Evolutionary conservation across 2,113 vertebrate species (phyloP).

Genomic region (Antennarius striatus): DNA sequence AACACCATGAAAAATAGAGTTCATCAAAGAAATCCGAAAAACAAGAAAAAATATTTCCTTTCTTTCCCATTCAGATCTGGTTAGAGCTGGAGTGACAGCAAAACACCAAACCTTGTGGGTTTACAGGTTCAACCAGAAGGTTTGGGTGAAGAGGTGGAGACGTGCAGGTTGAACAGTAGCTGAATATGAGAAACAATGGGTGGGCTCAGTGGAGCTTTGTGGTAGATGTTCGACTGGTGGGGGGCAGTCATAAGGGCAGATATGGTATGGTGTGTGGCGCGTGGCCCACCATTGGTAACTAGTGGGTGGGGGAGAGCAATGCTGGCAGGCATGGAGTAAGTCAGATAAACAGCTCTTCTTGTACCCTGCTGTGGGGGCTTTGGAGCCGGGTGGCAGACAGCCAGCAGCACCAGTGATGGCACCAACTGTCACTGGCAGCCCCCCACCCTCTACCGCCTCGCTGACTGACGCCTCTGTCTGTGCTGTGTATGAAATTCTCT

Average conservation of each 20-base stretch:
- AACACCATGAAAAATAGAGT: too few species aligned
- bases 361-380: conserved; percentile 50
- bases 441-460: conserved; percentile 39
- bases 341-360: conserved; percentile 68
- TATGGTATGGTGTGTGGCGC: conserved; percentile 41
- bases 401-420: conserved; percentile 71
- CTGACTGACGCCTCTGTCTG: conserved; percentile 27
- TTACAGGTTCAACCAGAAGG: conserved; percentile 46
- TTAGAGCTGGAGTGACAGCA: conserved; percentile 1
- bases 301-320: conserved; percentile 44
- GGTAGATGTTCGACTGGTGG: conserved; percentile 43
- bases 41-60: too few species aligned
- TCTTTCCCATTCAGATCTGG: background rate
- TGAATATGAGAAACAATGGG: conserved; percentile 28
- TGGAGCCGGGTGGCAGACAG: conserved; percentile 68
- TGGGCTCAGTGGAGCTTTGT: conserved; percentile 51
- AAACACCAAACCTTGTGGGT: conserved; percentile 18
- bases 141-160: conserved; percentile 24
- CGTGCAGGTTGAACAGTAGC: conserved; percentile 32
- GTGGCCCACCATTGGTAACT: conserved; percentile 39
- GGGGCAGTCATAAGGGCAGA: conserved; percentile 57
- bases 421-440: conserved; percentile 76
- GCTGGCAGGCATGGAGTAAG: conserved; percentile 55
- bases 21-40: too few species aligned
- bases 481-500: conserved; percentile 14